Evolutionary conservation across 2,888 invertebrate species (phyloP), one percentile per base, ranked within the genome.

Genomic region (Exephanes ischioxanthus): DNA sequence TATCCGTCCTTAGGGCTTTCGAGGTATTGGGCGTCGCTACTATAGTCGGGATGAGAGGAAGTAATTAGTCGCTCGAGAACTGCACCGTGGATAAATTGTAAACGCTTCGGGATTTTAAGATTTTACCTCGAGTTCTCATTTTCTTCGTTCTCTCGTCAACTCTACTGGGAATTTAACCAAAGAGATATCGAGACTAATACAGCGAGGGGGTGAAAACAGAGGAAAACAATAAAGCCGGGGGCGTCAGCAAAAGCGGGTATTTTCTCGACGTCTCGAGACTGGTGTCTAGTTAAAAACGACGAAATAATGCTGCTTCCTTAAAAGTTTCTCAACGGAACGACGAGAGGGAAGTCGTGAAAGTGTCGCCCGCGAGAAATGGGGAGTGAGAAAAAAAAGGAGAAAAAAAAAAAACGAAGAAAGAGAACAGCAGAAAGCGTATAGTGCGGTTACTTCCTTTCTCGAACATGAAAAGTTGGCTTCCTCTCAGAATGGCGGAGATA

Each of bases 241-340:
- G 67, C 37, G 48, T 55, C 63, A 75, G 33, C 19, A 16, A 55
- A 41, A 33, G 33, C 71, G 41, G 51, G 51, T 19, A 72, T 63
- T 80, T 68, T 70, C 51, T 45, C 53, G 45, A 33, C 22, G n/a
- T 33, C 63, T 53, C 66, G 67, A 48, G 61, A 71, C 75, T 48
- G 58, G 72, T 84, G 84, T 85, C 80, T 61, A 68, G 86, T 88
- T 89, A 86, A 87, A 87, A 86, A 86, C 86, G 86, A 84, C 84
- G 84, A 87, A 89, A 87, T 87, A 86, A 87, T 87, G 82, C 61
- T 66, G 80, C 85, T 81, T 61, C 68, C 53, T 33, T 63, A 80
- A 85, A 87, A 87, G 84, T 87, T 87, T 83, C 53, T 19, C 16
- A 73, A 72, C 77, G 75, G 30, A 80, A 85, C 55, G 75, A 61